Evolutionary conservation across 2,888 invertebrate species (phyloP), one percentile per base, ranked within the genome.

Genomic region (Rugalucina vietnamica): DNA sequence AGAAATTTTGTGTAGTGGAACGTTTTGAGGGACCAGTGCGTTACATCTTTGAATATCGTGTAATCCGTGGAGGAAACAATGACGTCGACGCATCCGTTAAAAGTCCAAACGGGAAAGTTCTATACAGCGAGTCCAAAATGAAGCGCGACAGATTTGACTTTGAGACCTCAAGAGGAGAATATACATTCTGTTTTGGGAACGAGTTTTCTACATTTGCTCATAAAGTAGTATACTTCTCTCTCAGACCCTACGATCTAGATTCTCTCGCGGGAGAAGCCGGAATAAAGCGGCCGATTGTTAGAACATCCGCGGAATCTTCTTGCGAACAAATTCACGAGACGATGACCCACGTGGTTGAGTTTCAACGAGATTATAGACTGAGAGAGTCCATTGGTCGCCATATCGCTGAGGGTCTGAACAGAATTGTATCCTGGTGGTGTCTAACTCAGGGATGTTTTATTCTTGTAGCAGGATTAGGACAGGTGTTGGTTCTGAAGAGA

Each of bases 191-290:
- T 87, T 94, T 93, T 86, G 91, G 92, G 39, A 93, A 93, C 79
- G 92, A 93, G 82, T 94, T 94, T 85, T 94, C 94, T 2, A 91
- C 91, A 1, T 83, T 93, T 69, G 89, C 92, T 2, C 93, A 93
- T 79, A 94, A 94, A 86, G 83, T 91, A 27, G 81, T 94, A 3
- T 92, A 89, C 84, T 93, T 93, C 82, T 92, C 92, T 75, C 84
- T 94, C 1, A 82, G 89, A n/a, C 91, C 93, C 0, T 91, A 90
- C 27, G 90, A 90, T 21, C 81, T 91, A 29, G 88, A 89, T 14
- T 87, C 90, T 1, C 88, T 93, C 32, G 90, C 92, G 0, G 91
- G 88, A 12, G 93, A 93, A 79, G 91, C 91, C 2, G 93, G 93
- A 0, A 81, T 82, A 21, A 79, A 77, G 10, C 79, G 82, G 4